Evolutionary conservation across 1,140 invertebrate species (phyloP), one percentile per base, ranked within the genome.

Genomic region (Camponotus vicinus): DNA sequence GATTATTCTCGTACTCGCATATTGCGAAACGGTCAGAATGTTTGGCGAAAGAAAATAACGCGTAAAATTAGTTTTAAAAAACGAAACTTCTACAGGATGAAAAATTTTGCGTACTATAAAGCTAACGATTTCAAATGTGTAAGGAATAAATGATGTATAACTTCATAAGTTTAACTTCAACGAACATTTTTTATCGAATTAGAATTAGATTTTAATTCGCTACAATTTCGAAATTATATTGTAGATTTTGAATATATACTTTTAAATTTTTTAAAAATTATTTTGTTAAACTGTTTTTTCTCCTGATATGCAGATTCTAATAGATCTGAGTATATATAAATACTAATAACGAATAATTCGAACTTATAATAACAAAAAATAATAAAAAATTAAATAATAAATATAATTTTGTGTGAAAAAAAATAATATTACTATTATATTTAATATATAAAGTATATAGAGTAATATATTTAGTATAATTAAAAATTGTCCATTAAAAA

Each of bases 201-300:
- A 45, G 42, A 45, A 77, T 45, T 66, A 2, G 18, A 37, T 21
- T 78, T 79, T 67, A 67, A 79, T 67, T 27, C 9, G n/a, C 21
- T 21, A 6, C 40, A n/a, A 8, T 13, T 3, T 61, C 6, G 37
- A 45, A 45, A 66, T 78, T 78, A n/a, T 6, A 78, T 45, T 21
- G 42, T 9, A 67, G 11, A 3, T n/a, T 52, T 78, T 37, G 21
- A 78, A 64, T 13, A 27, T 18, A 13, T 11, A 37, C 3, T 79
- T 13, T 11, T 67, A 45, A 78, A 52, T 78, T 52, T 67, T 37
- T 79, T 13, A 6, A 67, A 45, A 78, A 52, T 78, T 52, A 78
- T 37, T 77, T 7, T 37, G 18, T 21, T 6, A 15, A 37, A n/a
- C 7, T 67, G 61, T 66, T n/a, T 7, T 21, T 42, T 34, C 13